Evolutionary conservation across 2,888 invertebrate genomes (phyloP).

Genomic region (Shargacucullia verbasci): DNA sequence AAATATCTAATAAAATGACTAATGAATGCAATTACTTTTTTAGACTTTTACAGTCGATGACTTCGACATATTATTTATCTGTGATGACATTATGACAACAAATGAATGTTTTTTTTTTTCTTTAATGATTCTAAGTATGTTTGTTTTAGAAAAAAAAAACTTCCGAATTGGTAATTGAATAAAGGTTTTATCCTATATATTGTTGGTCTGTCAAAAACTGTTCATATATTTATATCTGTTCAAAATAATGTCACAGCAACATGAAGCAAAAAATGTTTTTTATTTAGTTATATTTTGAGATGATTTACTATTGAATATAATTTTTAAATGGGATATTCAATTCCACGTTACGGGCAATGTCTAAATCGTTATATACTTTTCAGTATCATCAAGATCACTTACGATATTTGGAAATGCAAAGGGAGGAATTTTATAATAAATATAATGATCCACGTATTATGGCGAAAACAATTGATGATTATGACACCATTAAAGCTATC

Average conservation of each 20-base stretch:
- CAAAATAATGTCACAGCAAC: slow-evolving; percentile 26
- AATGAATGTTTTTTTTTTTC: too few species aligned
- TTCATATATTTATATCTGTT: neutral
- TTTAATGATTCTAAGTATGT: too few species aligned
- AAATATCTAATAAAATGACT: too few species aligned
- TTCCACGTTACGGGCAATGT: slow-evolving; percentile 66
- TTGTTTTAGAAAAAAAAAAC: too few species aligned
- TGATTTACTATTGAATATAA: slow-evolving; percentile 51
- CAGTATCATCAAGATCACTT: slow-evolving; percentile 76
- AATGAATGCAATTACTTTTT: too few species aligned
- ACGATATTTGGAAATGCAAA: slow-evolving; percentile 77
- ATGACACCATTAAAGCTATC: slow-evolving; percentile 92
- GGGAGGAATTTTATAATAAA: slow-evolving; percentile 73
- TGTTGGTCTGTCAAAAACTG: too few species aligned
- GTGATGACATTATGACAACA: too few species aligned
- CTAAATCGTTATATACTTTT: slow-evolving; percentile 65
- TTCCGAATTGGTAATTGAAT: too few species aligned
- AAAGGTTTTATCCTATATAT: too few species aligned
- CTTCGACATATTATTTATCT: too few species aligned
- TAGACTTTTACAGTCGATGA: too few species aligned
- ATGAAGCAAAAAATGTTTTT: slow-evolving; percentile 52
- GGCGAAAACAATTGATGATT: slow-evolving; percentile 86
- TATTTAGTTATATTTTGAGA: slow-evolving; percentile 59
- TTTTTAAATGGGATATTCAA: slow-evolving; percentile 66
- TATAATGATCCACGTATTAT: slow-evolving; percentile 55